Evolutionary conservation across 2,113 vertebrate species (phyloP).

Genomic region (Rallus limicola): DNA sequence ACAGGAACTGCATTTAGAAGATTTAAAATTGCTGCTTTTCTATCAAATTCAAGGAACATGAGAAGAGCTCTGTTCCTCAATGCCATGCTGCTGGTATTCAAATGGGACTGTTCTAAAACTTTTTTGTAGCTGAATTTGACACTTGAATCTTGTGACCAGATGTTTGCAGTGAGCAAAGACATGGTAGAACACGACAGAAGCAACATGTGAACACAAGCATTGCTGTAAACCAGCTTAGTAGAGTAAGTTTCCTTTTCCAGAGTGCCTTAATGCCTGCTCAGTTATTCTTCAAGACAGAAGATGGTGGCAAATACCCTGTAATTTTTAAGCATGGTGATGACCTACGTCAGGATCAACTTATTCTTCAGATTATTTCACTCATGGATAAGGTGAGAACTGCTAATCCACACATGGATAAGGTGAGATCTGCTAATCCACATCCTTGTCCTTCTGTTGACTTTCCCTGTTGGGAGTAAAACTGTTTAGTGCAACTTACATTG

Average conservation of each 20-base stretch:
- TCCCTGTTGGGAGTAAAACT: not conserved
- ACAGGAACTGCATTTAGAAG: not conserved
- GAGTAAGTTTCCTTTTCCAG: conserved; percentile 65
- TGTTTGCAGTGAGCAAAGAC: not conserved
- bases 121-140: not conserved
- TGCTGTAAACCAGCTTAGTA: not conserved
- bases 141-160: not conserved
- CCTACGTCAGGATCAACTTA: conserved; percentile 96
- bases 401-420: conserved; percentile 99
- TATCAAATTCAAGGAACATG: not conserved
- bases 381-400: conserved; percentile 94
- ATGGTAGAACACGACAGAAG: not conserved
- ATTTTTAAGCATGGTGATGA: conserved; percentile 99
- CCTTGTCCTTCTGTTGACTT: not conserved
- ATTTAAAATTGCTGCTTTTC: not conserved
- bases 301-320: conserved; percentile 92
- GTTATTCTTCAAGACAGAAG: conserved; percentile 94
- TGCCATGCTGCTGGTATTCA: not conserved
- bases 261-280: conserved; percentile 98
- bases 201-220: accelerated
- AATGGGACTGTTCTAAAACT: not conserved
- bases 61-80: not conserved
- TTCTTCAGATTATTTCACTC: conserved; percentile 98
- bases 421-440: conserved; percentile 40
- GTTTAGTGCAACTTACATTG: not conserved